A percentile compares a stretch with the other conserved stretches of the same genome.
Evolutionary conservation across 2,797 vertebrate species (phyloP).

Genomic region (Lutjanus campechanus): DNA sequence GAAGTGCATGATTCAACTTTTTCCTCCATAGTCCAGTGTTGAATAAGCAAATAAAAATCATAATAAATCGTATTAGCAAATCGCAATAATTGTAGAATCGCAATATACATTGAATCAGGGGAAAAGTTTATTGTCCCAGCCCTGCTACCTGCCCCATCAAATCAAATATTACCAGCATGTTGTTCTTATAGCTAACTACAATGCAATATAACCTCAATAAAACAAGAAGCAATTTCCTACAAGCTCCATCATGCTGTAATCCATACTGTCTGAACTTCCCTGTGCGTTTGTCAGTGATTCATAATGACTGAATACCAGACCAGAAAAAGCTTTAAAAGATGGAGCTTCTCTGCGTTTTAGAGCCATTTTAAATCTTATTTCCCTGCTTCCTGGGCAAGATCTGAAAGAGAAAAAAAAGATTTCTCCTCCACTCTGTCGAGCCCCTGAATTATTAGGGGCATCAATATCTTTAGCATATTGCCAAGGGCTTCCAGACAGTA

Average conservation of each 20-base stretch:
- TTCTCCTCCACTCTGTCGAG: slow-evolving; percentile 78
- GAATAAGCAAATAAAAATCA: too few relatives aligned
- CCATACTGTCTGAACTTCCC: slow-evolving; percentile 41
- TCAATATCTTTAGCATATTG: slow-evolving; percentile 96
- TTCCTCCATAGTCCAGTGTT: too few relatives aligned
- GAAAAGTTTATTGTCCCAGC: neutral
- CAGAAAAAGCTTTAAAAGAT: slow-evolving; percentile 69
- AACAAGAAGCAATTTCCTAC: slow-evolving; percentile 38
- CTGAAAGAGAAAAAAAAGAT: slow-evolving; percentile 66
- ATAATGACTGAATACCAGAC: slow-evolving; percentile 62
- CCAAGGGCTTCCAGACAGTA: slow-evolving; percentile 95
- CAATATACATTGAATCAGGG: too few relatives aligned
- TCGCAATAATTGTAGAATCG: too few relatives aligned
- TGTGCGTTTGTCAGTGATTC: slow-evolving; percentile 63
- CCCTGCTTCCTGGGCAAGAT: slow-evolving; percentile 77
- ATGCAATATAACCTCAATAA: slow-evolving; percentile 49
- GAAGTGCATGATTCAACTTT: too few relatives aligned
- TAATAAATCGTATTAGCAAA: too few relatives aligned
- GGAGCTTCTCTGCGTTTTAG: slow-evolving; percentile 72
- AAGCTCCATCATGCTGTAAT: slow-evolving; percentile 57
- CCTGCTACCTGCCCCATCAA: slow-evolving; percentile 50
- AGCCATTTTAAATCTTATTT: slow-evolving; percentile 80
- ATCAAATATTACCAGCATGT: slow-evolving; percentile 47
- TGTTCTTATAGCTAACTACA: slow-evolving; percentile 47
- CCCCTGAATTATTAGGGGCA: slow-evolving; percentile 97